A percentile compares a stretch with the other conserved stretches of the same genome.
Conservation (phyloP, 2,113 vertebrate species). For the Bubo scandiacus region DNA sequence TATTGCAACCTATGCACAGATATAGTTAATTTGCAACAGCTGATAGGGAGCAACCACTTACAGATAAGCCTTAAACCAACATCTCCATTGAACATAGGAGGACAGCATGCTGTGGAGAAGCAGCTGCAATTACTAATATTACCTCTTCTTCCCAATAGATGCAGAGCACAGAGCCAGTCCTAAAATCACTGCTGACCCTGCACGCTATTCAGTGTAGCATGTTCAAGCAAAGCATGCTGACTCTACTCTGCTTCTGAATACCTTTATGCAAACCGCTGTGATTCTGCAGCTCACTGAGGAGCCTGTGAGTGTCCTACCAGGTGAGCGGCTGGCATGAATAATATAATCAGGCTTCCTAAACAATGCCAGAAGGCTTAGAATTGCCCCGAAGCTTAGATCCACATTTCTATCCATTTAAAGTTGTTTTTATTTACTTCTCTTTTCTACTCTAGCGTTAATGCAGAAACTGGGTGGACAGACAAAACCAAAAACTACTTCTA, state of each 20-base stretch:
- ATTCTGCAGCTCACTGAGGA: not conserved
- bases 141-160: not conserved
- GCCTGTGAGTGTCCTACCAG: not conserved
- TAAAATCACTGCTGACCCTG: not conserved
- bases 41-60: not conserved
- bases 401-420: not conserved
- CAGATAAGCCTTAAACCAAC: not conserved
- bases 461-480: not conserved
- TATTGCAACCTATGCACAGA: not conserved
- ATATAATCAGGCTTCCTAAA: not conserved
- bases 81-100: not conserved
- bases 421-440: not conserved
- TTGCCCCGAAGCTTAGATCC: not conserved
- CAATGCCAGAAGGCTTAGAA: not conserved
- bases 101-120: not conserved
- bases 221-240: not conserved
- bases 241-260: not conserved
- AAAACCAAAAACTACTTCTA: not conserved
- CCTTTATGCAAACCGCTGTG: not conserved
- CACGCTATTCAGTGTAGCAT: fast-evolving
- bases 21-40: not conserved
- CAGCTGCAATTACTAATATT: not conserved
- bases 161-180: not conserved
- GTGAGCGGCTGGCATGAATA: not conserved
- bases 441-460: not conserved